Evolutionary conservation across 2,888 invertebrate genomes (phyloP).

Genomic region (Sinohyriopsis cumingii): DNA sequence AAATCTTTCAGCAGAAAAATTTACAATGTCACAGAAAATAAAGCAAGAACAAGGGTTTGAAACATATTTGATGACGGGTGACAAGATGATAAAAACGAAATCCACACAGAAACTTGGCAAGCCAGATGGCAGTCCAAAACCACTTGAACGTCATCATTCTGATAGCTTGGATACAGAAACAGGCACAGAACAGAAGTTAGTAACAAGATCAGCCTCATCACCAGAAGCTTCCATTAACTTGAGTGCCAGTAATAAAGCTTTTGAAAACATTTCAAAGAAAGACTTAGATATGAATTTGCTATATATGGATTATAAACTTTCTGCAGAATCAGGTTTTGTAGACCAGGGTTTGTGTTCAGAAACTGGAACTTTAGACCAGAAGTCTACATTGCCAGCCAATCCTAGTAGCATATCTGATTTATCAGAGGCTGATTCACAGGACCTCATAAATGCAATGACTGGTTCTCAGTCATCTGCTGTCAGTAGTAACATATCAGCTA

Average conservation of each 20-base stretch:
- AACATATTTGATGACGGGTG: constrained; percentile 96
- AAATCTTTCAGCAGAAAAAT: not conserved
- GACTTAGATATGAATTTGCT: constrained; percentile 15
- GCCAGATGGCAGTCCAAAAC: constrained; percentile 30
- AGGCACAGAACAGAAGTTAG: constrained; percentile 11
- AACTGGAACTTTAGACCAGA: constrained; percentile 42
- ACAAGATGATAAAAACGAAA: constrained; percentile 93
- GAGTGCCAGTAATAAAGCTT: constrained; percentile 5
- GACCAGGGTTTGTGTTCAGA: constrained; percentile 42
- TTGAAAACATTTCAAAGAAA: constrained; percentile 18
- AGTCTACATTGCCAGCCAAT: constrained; percentile 31
- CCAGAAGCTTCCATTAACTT: constrained; percentile 13
- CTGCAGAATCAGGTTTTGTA: constrained; percentile 50
- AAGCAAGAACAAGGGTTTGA: constrained; percentile 61
- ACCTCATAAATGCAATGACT: constrained; percentile 36
- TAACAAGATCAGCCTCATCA: constrained; percentile 34
- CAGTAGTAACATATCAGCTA: constrained; percentile 37
- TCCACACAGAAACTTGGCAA: constrained; percentile 70
- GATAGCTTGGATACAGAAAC: constrained; percentile 36
- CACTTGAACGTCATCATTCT: constrained; percentile 39
- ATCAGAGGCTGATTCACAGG: constrained; percentile 35
- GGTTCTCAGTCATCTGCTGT: constrained; percentile 42
- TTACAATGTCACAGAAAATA: too few relatives aligned
- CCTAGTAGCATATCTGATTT: constrained; percentile 38
- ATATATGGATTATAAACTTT: constrained; percentile 33